A percentile compares a stretch with the other conserved stretches of the same genome.
Evolutionary conservation across 2,888 invertebrate genomes (phyloP).

Genomic region (Dynastes grantii): DNA sequence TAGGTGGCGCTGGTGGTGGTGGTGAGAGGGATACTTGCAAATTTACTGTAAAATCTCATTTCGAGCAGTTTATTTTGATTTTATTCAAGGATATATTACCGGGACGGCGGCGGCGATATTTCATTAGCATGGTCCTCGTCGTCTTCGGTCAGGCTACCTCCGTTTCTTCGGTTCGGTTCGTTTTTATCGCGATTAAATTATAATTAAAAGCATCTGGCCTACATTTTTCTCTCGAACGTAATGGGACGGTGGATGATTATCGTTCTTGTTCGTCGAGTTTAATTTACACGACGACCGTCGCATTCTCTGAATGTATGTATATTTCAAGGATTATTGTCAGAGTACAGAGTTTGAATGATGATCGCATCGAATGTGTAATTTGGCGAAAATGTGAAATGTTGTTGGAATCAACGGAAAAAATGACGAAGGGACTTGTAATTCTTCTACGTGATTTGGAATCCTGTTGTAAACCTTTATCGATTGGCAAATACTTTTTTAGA

Average conservation of each 20-base stretch:
- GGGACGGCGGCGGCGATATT: constrained; percentile 26
- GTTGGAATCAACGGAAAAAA: no score
- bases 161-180: constrained; percentile 37
- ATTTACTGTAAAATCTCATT: constrained; percentile 50
- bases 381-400: no score
- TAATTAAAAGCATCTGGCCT: constrained; percentile 49
- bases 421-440: no score
- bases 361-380: no score
- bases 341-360: no score
- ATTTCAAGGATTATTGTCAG: background rate
- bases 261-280: background rate
- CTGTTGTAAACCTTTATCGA: no score
- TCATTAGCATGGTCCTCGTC: constrained; percentile 27
- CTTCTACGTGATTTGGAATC: no score
- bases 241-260: background rate
- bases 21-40: constrained; percentile 46
- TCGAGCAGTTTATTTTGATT: constrained; percentile 47
- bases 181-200: constrained; percentile 48
- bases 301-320: constrained; percentile 11
- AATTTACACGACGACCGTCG: background rate
- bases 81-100: constrained; percentile 44
- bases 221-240: constrained; percentile 36
- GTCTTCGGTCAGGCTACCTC: constrained; percentile 12
- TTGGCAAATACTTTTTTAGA: no score
- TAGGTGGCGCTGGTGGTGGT: background rate